Base-by-base conservation (phyloP, 2,888 invertebrate species). In the Cephus rjabovi region DNA sequence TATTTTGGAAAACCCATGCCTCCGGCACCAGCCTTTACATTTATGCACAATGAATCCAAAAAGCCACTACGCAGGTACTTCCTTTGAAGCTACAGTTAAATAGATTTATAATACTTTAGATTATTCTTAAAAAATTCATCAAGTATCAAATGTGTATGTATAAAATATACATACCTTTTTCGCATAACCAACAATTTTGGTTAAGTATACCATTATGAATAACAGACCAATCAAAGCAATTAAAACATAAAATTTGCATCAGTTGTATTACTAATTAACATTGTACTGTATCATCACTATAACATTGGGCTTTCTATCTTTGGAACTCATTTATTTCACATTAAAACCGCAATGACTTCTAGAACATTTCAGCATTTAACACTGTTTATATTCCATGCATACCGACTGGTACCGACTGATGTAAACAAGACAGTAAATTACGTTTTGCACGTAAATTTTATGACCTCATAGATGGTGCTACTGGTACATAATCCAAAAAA, bases 1-100 rank as follows among this genome's bases (percentile, higher is more conserved):
- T 95, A 97, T 87, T 95, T 96, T 3, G 95, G 95, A 33, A 95
- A 92, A 30, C 96, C 96, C 87, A 94, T 94, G 68, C 96, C 96
- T 12, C 99, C 99, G 34, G 94, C 93, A 3, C 99, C 99, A 3
- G 95, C 98, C 89, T 94, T 95, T 0, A 97, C 96, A 86, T 95
- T 94, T 69, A 99, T 90, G 82, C 96, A 93, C 34, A 98, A 92
- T 0, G 95, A 95, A 91, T 99, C 99, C 69, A 98, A 90, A 89
- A 98, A 98, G 82, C 93, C 93, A 40, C 79, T 83, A 74, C 88
- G 87, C 2, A 92, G 84, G 89, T 93, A 95, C 82, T 92, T 94
- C 75, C 95, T 92, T 1, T 93, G 91, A 12, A 87, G 70, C 84
- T 87, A 33, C 12, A 71, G 76, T 74, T 34, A 68, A 12, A 78